Evolutionary conservation across 2,888 invertebrate species (phyloP).

Genomic region (Cerastoderma edule): DNA sequence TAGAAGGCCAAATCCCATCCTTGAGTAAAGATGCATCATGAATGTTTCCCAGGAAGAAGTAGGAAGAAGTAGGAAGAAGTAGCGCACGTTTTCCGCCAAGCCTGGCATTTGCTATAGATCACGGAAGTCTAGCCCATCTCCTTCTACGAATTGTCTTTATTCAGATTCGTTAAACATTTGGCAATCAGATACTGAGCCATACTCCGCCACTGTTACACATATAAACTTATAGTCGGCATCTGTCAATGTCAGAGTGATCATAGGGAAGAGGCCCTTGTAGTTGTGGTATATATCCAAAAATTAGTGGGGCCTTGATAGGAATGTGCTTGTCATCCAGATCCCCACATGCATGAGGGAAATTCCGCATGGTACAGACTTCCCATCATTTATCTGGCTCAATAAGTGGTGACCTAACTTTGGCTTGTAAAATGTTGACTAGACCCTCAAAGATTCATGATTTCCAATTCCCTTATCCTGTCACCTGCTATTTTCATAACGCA

Average conservation of each 20-base stretch:
- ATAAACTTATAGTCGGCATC: constrained; percentile 35
- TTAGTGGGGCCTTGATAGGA: constrained; percentile 31
- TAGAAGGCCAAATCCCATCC: constrained; percentile 27
- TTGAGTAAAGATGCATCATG: constrained; percentile 27
- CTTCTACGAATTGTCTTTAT: constrained; percentile 36
- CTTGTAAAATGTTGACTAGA: no score
- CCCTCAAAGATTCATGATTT: no score
- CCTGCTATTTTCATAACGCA: no score
- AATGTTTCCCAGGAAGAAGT: constrained; percentile 25
- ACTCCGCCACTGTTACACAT: constrained; percentile 32
- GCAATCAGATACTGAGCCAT: constrained; percentile 37
- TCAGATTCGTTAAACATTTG: constrained; percentile 38
- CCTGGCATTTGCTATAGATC: constrained; percentile 34
- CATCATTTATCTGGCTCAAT: constrained; percentile 42
- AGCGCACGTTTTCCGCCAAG: constrained; percentile 33
- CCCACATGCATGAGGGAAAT: constrained; percentile 31
- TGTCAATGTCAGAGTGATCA: constrained; percentile 29
- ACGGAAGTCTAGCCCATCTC: constrained; percentile 32
- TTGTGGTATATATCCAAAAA: constrained; percentile 29
- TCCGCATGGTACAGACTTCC: constrained; percentile 37
- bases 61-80: constrained; percentile 27
- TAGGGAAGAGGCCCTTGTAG: constrained; percentile 35
- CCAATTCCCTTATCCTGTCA: no score
- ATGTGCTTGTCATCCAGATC: constrained; percentile 29
- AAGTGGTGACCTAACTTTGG: constrained; percentile 42